Evolutionary conservation across 1,140 invertebrate genomes (phyloP).

Genomic region (honey bee (Apis mellifera)): DNA sequence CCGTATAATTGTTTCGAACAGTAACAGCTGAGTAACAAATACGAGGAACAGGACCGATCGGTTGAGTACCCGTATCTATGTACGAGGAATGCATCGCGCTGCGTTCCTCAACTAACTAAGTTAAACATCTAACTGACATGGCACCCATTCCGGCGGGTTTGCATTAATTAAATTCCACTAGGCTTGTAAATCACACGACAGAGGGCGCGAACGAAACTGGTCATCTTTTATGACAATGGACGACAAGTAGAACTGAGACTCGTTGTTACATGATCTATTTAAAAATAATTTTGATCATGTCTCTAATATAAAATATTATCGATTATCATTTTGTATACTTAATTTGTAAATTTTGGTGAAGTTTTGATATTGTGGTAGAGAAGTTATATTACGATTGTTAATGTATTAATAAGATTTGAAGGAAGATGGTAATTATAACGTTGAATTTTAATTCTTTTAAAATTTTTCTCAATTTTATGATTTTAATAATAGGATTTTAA

Average conservation of each 20-base stretch:
- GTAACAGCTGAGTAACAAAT: constrained; percentile 17
- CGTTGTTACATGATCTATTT: too few species aligned
- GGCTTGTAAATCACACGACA: constrained; percentile 39
- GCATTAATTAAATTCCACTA: constrained; percentile 48
- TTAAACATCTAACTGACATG: constrained; percentile 44
- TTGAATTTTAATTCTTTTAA: too few species aligned
- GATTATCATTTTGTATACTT: too few species aligned
- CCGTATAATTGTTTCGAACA: constrained; percentile 36
- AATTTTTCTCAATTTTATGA: too few species aligned
- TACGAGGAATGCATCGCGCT: constrained; percentile 31
- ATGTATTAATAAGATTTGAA: too few species aligned
- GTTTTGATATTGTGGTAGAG: too few species aligned
- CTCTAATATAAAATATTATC: not conserved
- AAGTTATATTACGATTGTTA: too few species aligned
- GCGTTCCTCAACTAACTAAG: constrained; percentile 43
- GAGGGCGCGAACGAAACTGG: not conserved
- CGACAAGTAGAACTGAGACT: not conserved
- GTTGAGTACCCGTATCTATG: not conserved
- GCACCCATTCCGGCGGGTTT: constrained; percentile 25
- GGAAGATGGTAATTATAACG: too few species aligned
- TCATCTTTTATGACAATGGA: constrained; percentile 15
- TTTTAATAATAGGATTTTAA: too few species aligned
- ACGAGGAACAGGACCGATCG: not conserved
- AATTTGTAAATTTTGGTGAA: too few species aligned
- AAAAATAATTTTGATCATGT: not conserved